Conservation (phyloP, 2,888 invertebrate genomes). For the Agriopis aurantiaria region DNA sequence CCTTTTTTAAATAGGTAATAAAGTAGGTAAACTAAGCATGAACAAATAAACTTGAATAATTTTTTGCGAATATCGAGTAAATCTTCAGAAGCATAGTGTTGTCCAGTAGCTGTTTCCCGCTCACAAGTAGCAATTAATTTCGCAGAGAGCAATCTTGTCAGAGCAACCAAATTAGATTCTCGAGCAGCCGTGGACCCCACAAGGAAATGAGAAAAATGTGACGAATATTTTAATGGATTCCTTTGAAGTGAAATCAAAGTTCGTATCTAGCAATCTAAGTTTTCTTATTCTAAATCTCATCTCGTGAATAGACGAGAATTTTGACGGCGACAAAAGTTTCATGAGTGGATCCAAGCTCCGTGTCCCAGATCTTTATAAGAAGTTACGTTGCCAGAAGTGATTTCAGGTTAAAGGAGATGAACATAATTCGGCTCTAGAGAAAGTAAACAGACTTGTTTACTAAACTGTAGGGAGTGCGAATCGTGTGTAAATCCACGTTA, state of each 20-base stretch:
- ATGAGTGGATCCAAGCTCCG: neutral
- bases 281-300: conserved; percentile 43
- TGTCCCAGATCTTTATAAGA: conserved; percentile 1
- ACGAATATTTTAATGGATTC: conserved; percentile 49
- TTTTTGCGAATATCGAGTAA: neutral
- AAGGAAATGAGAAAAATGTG: conserved; percentile 37
- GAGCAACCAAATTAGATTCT: conserved; percentile 43
- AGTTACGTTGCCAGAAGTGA: conserved; percentile 9
- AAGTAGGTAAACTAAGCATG: too few relatives aligned
- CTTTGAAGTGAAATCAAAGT: conserved; percentile 65
- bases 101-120: conserved; percentile 14
- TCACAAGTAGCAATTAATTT: conserved; percentile 35
- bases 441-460: conserved; percentile 13
- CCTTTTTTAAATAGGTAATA: too few relatives aligned
- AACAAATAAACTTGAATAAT: neutral
- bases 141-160: conserved; percentile 32
- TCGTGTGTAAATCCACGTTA: conserved; percentile 51
- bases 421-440: conserved; percentile 10
- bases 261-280: conserved; percentile 74
- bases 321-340: conserved; percentile 16
- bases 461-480: conserved; percentile 34
- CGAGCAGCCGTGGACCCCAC: conserved; percentile 36
- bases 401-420: conserved; percentile 7
- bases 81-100: conserved; percentile 7
- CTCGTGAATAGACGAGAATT: conserved; percentile 3